Base-by-base conservation (phyloP, 1,140 invertebrate genomes). In the Lepidurus couesii region DNA sequence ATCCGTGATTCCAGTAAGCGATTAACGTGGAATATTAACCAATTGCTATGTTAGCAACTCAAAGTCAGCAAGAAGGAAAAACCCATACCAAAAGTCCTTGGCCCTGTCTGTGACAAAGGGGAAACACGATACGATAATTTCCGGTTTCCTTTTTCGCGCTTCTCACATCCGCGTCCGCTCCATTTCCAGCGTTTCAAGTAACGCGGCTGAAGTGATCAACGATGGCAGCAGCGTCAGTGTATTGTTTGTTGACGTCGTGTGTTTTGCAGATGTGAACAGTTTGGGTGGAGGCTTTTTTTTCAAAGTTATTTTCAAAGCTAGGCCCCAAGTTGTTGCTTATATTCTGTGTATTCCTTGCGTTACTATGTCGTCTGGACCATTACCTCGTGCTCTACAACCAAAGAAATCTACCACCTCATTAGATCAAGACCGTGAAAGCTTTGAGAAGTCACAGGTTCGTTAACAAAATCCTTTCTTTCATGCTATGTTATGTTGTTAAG, bases 371-470 rank as follows among this genome's bases (percentile, higher is more conserved):
- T n/a, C 53, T 65, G 53, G 53, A 65, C n/a, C 53, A 16, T 65
- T 65, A 65, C 53, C 53, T 65, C 53, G 53, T 16, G n/a, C 13
- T n/a, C 21, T 65, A 65, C 53, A 65, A 65, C 53, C 53, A 65
- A 65, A 65, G 53, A 9, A 21, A 16, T 65, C 53, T 7, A 65
- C 53, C 53, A 65, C 53, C 53, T 65, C 53, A 65, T 73, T 77
- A 74, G 78, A 77, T 73, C 75, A 75, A 75, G 79, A 80, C 79
- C 53, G 76, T 16, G 81, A 81, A 78, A 78, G 79, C 45, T 82
- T 81, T 75, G 81, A 79, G 76, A 80, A 78, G 77, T 43, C 78
- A 53, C 80, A 82, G 76, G 80, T 81, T 77, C 4, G 77, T 42
- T 44, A n/a, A n/a, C 8, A 78, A 21, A n/a, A 42, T 42, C 9